Base-by-base conservation (phyloP, 2,113 vertebrate species). In the Podiceps cristatus region DNA sequence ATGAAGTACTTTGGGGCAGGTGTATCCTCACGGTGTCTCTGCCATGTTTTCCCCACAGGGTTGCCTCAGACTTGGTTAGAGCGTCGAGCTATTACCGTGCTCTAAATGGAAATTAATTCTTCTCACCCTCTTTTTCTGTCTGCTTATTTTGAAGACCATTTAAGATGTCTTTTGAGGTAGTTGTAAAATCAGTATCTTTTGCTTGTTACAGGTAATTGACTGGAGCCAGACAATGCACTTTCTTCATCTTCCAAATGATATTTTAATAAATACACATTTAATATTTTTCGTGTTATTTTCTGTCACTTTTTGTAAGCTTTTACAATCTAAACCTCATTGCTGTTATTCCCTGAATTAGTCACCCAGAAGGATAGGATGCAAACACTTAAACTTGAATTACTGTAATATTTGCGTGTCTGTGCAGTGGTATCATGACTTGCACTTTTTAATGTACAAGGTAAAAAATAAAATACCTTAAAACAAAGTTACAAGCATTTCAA, bases 211-310 rank as follows among this genome's bases (percentile, higher is more conserved):
- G 16, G 22, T 60, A 50, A 35, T 76, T 72, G 37, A 77, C 45
- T 88, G 52, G 31, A 59, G 52, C 29, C 71, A 75, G 90, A 90
- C 73, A 66, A 77, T 93, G 55, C 24, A 74, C 78, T 95, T 86
- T 44, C 27, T 93, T 92, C 49, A 81, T 94, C 78, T 81, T 76
- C 33, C 35, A 94, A 94, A 92, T 86, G 16, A 44, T 96, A 83
- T 68, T 95, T 77, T 96, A 59, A 92, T 96, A 97, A 96, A 97
- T 77, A 37, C 16, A 59, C 5, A 15, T 91, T 77, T 91, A 92
- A 69, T 88, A 59, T 82, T 90, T 93, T 97, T 95, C 74, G 91
- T 5, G 11, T 60, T 20, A 76, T 79, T 59, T 73, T 75, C 74
- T 73, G 56, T 89, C 63, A 72, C 12, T n/a, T 63, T 93, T 67